Evolutionary conservation across 2,888 invertebrate species (phyloP).

Genomic region (Clunio marinus): DNA sequence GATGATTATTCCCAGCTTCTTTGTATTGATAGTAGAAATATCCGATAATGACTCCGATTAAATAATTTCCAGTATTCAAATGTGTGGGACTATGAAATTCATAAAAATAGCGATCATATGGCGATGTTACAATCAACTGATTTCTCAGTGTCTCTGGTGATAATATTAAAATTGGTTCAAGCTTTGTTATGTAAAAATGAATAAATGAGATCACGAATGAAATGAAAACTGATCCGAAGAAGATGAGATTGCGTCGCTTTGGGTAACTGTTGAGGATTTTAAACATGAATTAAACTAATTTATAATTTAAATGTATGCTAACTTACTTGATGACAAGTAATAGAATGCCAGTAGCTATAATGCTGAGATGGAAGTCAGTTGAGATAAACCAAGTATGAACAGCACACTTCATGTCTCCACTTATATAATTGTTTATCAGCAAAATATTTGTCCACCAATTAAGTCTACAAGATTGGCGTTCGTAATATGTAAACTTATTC

Average conservation of each 20-base stretch:
- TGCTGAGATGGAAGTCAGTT: conserved; percentile 18
- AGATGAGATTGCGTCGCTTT: background rate
- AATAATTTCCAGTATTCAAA: conserved; percentile 29
- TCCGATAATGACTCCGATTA: conserved; percentile 24
- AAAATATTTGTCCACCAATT: conserved; percentile 31
- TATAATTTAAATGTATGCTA: background rate
- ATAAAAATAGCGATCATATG: conserved; percentile 18
- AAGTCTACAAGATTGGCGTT: conserved; percentile 21
- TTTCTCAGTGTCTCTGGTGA: conserved; percentile 26
- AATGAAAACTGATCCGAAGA: background rate
- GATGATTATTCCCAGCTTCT: background rate
- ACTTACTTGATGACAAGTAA: background rate
- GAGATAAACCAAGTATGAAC: conserved; percentile 30
- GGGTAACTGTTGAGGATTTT: background rate
- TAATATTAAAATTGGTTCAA: conserved; percentile 29
- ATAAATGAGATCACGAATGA: conserved; percentile 19
- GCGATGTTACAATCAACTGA: conserved; percentile 1
- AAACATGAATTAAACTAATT: background rate
- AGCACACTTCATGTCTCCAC: conserved; percentile 21
- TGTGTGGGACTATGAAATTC: conserved; percentile 14
- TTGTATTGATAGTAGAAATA: conserved; percentile 20
- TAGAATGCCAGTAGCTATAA: conserved; percentile 10
- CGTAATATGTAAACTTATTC: conserved; percentile 17
- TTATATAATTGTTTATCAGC: conserved; percentile 29
- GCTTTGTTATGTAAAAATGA: conserved; percentile 10